These are phyloP conservation scores for Centruroides vittatus DNA, from an alignment of 1,140 invertebrate genomes.

Conservation along the genomic window DNA sequence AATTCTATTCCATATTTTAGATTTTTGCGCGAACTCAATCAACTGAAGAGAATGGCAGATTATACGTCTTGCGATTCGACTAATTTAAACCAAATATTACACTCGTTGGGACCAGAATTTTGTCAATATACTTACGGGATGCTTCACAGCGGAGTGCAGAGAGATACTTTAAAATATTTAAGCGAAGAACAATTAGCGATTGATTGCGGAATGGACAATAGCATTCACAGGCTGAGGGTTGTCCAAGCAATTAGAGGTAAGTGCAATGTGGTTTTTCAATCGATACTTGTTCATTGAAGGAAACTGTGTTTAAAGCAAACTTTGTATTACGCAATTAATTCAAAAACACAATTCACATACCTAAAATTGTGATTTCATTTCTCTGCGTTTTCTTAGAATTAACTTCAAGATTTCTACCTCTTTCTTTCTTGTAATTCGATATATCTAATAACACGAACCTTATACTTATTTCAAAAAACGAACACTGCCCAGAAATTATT, in stretches of 20 bases:
- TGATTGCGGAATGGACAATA: constrained; percentile 85
- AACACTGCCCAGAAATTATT: too few species aligned
- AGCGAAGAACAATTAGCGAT: constrained; percentile 77
- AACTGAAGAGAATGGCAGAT: constrained; percentile 91
- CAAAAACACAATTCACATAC: too few species aligned
- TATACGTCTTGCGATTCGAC: constrained; percentile 88
- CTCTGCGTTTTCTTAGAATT: too few species aligned
- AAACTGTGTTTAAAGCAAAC: too few species aligned
- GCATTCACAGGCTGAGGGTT: constrained; percentile 83
- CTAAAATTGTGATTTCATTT: too few species aligned
- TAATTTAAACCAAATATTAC: constrained; percentile 80
- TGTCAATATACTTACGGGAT: constrained; percentile 94
- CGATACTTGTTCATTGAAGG: too few species aligned
- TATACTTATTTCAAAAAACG: too few species aligned
- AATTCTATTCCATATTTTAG: constrained; percentile 27
- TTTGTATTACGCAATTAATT: too few species aligned
- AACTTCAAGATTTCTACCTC: too few species aligned
- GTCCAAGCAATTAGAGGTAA: constrained; percentile 69
- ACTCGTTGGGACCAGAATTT: constrained; percentile 73
- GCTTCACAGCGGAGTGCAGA: constrained; percentile 87
- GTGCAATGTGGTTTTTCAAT: constrained; percentile 13
- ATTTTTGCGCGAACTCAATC: constrained; percentile 86
- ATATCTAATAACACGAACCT: too few species aligned
- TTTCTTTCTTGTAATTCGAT: too few species aligned
- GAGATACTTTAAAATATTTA: constrained; percentile 49